A percentile compares a stretch with the other conserved stretches of the same genome.
Evolutionary conservation across 2,888 invertebrate genomes (phyloP).

Genomic region (Carcina quercana): DNA sequence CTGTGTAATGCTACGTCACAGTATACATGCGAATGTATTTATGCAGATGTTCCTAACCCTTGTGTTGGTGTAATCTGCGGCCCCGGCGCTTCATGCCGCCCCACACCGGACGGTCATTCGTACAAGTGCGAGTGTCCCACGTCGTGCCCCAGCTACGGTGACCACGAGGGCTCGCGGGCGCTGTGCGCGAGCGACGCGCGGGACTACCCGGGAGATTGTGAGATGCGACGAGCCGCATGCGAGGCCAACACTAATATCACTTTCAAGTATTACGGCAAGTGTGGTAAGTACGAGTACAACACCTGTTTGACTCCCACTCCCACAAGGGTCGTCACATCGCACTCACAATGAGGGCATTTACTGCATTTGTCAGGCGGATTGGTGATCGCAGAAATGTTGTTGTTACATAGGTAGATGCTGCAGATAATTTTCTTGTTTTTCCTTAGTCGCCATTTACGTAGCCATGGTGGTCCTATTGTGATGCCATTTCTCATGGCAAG

Average conservation of each 20-base stretch:
- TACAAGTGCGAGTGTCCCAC: conserved; percentile 86
- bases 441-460: no score
- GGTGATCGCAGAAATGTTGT: no score
- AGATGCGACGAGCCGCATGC: conserved; percentile 87
- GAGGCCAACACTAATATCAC: conserved; percentile 82
- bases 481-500: no score
- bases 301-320: no score
- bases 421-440: no score
- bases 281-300: conserved; percentile 90
- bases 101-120: conserved; percentile 79
- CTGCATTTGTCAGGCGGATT: no score
- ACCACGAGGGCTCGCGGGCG: conserved; percentile 84
- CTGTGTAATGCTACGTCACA: no score
- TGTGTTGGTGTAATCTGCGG: conserved; percentile 87
- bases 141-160: conserved; percentile 87
- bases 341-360: no score
- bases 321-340: no score
- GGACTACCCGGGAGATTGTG: conserved; percentile 90
- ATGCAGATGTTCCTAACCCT: conserved; percentile 76
- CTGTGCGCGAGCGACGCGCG: conserved; percentile 89
- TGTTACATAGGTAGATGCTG: no score
- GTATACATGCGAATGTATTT: no score
- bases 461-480: no score
- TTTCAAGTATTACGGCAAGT: conserved; percentile 88
- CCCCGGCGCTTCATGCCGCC: conserved; percentile 84